Conservation (phyloP, 2,797 vertebrate species). For the Florisuga fusca region DNA sequence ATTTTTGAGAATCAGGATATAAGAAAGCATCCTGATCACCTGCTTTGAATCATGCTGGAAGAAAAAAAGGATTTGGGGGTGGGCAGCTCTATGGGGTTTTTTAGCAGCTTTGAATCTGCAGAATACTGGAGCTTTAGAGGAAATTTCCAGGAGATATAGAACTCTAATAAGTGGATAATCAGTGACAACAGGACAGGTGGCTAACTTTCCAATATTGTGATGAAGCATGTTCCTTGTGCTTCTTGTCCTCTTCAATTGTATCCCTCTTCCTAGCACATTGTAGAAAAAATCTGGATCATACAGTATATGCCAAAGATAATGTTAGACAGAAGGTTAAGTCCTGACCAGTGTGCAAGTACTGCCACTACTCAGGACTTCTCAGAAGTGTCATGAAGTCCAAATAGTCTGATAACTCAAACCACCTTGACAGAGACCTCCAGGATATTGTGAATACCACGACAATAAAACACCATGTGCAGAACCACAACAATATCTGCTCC, state of each 20-base stretch:
- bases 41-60: neutral
- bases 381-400: neutral
- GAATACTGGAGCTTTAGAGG: neutral
- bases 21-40: neutral
- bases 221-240: fast-evolving
- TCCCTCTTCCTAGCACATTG: neutral
- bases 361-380: neutral
- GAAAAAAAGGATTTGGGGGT: neutral
- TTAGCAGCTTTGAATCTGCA: neutral
- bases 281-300: neutral
- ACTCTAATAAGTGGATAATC: neutral
- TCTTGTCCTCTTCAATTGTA: neutral
- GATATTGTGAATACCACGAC: neutral
- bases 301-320: neutral
- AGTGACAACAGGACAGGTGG: neutral
- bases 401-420: neutral
- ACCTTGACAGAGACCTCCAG: neutral
- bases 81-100: neutral
- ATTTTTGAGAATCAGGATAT: neutral
- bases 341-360: neutral
- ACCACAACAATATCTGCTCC: fast-evolving
- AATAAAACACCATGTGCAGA: neutral
- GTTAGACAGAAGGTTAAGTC: neutral
- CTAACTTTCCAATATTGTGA: neutral
- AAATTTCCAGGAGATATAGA: neutral